Percentiles rank a stretch among this genome's conserved stretches.
phyloP scores from a whole-genome alignment of 2,888 invertebrate genomes.

The Halictus quadricinctus region DNA sequence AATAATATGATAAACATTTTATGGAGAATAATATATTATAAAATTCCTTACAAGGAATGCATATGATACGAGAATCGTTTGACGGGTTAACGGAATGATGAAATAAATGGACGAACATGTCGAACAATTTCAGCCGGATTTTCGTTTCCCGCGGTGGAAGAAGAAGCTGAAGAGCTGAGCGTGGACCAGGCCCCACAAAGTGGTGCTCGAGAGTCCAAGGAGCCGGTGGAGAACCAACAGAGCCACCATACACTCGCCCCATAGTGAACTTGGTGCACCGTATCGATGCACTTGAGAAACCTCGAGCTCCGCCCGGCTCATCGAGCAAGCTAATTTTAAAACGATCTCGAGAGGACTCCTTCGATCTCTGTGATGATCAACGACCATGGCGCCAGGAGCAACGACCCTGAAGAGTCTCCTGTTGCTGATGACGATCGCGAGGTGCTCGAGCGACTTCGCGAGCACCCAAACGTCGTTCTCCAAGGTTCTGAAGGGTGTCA shows the following conservation, averaged over 20 bases:
- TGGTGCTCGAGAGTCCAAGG: conserved; percentile 37
- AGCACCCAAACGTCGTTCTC: conserved; percentile 62
- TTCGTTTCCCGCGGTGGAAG: neutral
- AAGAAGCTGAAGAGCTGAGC: neutral
- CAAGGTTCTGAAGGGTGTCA: conserved; percentile 69
- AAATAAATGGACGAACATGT: neutral
- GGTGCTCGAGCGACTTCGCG: conserved; percentile 47
- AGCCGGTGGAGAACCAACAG: conserved; percentile 22
- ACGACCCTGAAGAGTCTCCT: conserved; percentile 70
- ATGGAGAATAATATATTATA: too few relatives aligned
- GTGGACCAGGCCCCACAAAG: conserved; percentile 25
- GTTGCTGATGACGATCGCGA: conserved; percentile 60
- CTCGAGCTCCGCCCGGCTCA: neutral
- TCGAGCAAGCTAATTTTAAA: conserved; percentile 63
- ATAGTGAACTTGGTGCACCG: conserved; percentile 8
- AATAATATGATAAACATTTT: too few relatives aligned
- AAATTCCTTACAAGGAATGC: too few relatives aligned
- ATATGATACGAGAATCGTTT: too few relatives aligned
- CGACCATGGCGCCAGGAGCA: conserved; percentile 74
- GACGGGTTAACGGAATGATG: too few relatives aligned
- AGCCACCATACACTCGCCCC: neutral
- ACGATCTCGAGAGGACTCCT: conserved; percentile 45
- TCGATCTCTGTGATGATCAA: conserved; percentile 74
- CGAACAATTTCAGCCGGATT: neutral
- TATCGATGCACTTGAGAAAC: conserved; percentile 61